These are phyloP conservation scores for Ganaspis brasiliensis DNA, from an alignment of 2,888 invertebrate genomes.

Conservation along the genomic window DNA sequence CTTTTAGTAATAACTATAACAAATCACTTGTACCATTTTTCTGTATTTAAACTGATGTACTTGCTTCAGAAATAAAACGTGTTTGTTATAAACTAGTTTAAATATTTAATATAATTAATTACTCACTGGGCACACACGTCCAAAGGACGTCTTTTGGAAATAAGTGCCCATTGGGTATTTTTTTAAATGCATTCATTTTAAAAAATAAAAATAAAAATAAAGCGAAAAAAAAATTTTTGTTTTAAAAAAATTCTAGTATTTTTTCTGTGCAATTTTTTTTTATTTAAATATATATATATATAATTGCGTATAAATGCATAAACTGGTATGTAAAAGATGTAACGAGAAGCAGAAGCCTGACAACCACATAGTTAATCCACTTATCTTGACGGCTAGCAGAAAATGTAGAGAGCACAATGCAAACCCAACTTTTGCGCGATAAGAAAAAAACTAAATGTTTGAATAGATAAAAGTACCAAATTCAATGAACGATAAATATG, in stretches of 20 bases:
- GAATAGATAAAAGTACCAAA: background rate
- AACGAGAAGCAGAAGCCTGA: slow-evolving; percentile 15
- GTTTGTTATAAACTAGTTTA: background rate
- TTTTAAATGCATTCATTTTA: background rate
- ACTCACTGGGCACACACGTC: no score
- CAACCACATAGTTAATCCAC: slow-evolving; percentile 19
- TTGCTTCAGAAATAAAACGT: background rate
- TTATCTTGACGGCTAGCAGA: slow-evolving; percentile 5
- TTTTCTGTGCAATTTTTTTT: background rate
- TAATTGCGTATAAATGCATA: background rate
- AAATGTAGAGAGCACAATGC: slow-evolving; percentile 13
- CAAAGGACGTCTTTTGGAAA: no score
- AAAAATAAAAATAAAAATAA: no score
- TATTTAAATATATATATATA: background rate
- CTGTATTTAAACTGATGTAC: background rate
- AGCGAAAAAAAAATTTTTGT: no score
- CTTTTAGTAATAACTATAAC: no score
- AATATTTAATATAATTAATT: no score
- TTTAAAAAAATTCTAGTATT: background rate
- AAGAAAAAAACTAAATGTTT: slow-evolving; percentile 7
- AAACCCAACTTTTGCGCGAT: background rate
- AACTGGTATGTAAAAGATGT: background rate
- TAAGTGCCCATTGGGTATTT: no score
- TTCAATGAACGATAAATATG: background rate
- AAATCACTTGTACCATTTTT: background rate